Evolutionary conservation across 2,113 vertebrate genomes (phyloP).

Genomic region (Eonycteris spelaea): DNA sequence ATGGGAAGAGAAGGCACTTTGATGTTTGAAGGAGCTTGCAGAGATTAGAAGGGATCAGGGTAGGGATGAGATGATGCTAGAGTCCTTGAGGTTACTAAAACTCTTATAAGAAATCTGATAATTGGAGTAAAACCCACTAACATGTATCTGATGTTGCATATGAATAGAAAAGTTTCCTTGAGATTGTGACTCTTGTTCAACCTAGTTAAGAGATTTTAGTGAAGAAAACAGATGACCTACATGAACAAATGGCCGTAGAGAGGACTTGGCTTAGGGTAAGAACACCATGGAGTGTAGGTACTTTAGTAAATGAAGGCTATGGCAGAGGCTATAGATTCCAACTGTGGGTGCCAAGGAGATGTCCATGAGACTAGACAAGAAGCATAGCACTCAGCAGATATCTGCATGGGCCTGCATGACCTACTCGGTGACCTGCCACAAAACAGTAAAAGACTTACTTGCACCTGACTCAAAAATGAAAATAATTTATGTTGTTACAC

Average conservation of each 20-base stretch:
- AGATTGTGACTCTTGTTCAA: not conserved
- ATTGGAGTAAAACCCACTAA: not conserved
- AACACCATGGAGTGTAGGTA: not conserved
- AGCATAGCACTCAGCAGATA: not conserved
- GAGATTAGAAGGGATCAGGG: not conserved
- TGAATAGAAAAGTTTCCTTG: not conserved
- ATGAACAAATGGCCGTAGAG: not conserved
- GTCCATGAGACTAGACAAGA: not conserved
- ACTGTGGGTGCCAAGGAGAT: not conserved
- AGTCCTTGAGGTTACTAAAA: not conserved
- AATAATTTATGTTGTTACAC: not conserved
- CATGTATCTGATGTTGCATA: not conserved
- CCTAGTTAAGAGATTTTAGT: not conserved
- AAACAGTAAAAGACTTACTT: too few relatives aligned
- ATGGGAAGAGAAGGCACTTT: not conserved
- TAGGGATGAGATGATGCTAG: not conserved
- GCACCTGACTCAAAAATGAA: not conserved
- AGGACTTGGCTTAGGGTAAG: not conserved
- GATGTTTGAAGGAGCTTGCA: not conserved
- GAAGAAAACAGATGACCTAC: not conserved
- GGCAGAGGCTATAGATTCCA: not conserved
- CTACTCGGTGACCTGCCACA: not conserved
- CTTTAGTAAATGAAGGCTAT: not conserved
- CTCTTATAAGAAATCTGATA: not conserved
- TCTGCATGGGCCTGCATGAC: rapidly evolving